Base-by-base conservation (phyloP, 2,888 invertebrate genomes). In the Disparrhopalites patrizii region DNA sequence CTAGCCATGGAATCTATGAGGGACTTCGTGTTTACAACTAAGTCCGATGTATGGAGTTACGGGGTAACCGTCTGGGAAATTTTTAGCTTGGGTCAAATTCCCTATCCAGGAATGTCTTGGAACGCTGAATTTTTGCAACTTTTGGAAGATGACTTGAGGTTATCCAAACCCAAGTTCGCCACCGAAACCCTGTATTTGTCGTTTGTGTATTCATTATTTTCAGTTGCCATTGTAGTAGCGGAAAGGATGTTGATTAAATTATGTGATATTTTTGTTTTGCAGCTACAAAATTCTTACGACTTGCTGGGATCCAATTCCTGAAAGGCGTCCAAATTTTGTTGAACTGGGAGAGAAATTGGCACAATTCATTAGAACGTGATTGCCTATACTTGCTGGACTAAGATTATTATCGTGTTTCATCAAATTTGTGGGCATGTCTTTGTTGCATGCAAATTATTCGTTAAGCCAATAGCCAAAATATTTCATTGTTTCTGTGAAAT, bases 41-140 rank as follows among this genome's bases (percentile, higher is more conserved):
- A 47, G 13, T 20, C 47, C 8, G 47, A 47, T 25, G 47, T 47
- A 2, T 47, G 47, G 47, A 47, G 47, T 47, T 47, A 47, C 23
- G 47, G 47, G 2, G 47, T 47, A 25, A 47, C 47, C 20, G 23
- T 47, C 3, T 47, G 47, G 47, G 47, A 47, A 47, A 47, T 47
- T 3, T 47, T 47, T 13, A 47, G 23, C 3, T n/a, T 47, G n/a
- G 47, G 47, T 23, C 2, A 8, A 3, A 47, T 25, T 23, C 47
- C 47, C 8, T 47, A 47, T 20, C 47, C 47, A 8, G 47, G 23
- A 23, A 47, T 47, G 47, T 10, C 20, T 8, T 20, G 18, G 47
- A 20, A 3, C 4, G 5, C 23, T 2, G 23, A 47, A 3, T 47
- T 47, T 23, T 18, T 47, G 47, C 2, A 23, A 23, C 23, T 23